A percentile compares a stretch with the other conserved stretches of the same genome.
phyloP scores from a whole-genome alignment of 2,113 vertebrate species.

The Agelaius tricolor region DNA sequence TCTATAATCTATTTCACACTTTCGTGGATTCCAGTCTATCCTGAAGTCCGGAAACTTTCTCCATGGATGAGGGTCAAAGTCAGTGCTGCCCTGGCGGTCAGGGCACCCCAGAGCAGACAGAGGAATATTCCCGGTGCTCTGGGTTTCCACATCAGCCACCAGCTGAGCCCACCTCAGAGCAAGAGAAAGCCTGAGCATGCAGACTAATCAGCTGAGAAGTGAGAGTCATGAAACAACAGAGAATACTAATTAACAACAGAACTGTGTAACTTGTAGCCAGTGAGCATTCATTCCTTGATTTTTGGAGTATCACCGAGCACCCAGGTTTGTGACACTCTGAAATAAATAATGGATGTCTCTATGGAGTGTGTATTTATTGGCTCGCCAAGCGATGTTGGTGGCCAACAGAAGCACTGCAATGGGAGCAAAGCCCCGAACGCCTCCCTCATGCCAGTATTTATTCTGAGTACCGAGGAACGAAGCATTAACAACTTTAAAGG shows the following conservation, averaged over 20 bases:
- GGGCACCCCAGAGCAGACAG: too few species aligned
- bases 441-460: neutral
- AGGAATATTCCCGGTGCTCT: too few species aligned
- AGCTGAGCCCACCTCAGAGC: neutral
- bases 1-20: too few species aligned
- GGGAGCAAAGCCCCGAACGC: neutral
- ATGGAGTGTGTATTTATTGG: accelerated
- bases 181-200: neutral
- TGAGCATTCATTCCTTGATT: neutral
- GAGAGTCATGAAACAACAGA: neutral
- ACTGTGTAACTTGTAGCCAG: neutral
- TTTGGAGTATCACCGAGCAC: accelerated
- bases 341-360: neutral
- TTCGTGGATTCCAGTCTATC: too few species aligned
- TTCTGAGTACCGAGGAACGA: accelerated
- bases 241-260: too few species aligned
- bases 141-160: too few species aligned
- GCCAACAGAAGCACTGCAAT: accelerated
- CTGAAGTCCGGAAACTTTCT: too few species aligned
- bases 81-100: too few species aligned
- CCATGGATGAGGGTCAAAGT: too few species aligned
- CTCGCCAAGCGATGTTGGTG: neutral
- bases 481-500: neutral
- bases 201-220: accelerated
- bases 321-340: neutral